phyloP scores from a whole-genome alignment of 1,140 invertebrate species.

The Adelges cooleyi region DNA sequence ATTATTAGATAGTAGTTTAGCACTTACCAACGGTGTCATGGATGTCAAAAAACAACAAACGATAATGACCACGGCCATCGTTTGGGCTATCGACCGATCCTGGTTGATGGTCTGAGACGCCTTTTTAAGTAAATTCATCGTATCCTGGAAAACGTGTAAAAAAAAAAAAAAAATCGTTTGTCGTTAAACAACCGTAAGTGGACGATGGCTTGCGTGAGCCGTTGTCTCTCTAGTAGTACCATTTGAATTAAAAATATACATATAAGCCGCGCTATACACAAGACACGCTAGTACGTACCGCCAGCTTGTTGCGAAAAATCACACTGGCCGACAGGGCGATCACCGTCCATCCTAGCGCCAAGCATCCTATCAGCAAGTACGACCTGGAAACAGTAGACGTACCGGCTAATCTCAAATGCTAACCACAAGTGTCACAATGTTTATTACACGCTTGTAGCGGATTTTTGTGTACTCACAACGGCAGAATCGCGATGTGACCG shows the following conservation, averaged over 20 bases:
- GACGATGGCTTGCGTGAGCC: too few species aligned
- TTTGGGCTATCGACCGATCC: slow-evolving; percentile 5
- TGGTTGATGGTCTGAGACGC: slow-evolving; percentile 18
- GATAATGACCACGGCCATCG: slow-evolving; percentile 4
- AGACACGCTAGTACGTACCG: not conserved
- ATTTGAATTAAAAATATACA: too few species aligned
- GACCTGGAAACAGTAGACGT: slow-evolving; percentile 1
- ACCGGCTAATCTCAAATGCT: not conserved
- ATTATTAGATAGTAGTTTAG: not conserved
- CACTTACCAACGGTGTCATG: slow-evolving; percentile 11
- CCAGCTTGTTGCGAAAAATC: not conserved
- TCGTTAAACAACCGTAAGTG: too few species aligned
- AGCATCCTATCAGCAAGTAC: slow-evolving; percentile 17
- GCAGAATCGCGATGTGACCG: slow-evolving; percentile 54
- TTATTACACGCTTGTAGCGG: not conserved
- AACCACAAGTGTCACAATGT: too few species aligned
- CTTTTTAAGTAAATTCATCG: slow-evolving; percentile 4
- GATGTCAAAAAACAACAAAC: slow-evolving; percentile 19
- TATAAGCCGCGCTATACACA: too few species aligned
- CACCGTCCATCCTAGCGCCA: slow-evolving; percentile 19
- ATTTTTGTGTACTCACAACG: slow-evolving; percentile 46
- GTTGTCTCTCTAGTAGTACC: too few species aligned
- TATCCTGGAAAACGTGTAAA: not conserved
- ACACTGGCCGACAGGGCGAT: not conserved
- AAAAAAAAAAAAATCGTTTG: too few species aligned